phyloP scores from a whole-genome alignment of 2,888 invertebrate species.

The Parnassius smintheus region DNA sequence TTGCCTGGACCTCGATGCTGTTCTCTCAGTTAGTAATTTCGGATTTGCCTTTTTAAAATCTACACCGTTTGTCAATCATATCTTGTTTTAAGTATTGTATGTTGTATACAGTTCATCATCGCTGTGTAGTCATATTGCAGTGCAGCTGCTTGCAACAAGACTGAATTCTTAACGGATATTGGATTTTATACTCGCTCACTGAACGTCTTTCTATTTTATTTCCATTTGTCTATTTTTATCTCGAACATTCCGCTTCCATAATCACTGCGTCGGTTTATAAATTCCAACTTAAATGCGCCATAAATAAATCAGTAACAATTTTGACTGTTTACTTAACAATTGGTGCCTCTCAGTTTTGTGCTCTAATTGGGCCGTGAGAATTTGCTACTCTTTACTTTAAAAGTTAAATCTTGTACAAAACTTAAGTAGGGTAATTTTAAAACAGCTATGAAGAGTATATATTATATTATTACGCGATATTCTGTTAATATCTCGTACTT shows the following conservation, averaged over 20 bases:
- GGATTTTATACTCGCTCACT: constrained; percentile 12
- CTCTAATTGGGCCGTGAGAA: constrained; percentile 13
- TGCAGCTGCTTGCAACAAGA: not conserved
- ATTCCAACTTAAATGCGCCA: constrained; percentile 5
- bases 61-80: too few relatives aligned
- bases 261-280: constrained; percentile 5
- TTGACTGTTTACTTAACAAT: not conserved
- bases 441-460: too few relatives aligned
- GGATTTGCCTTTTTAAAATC: too few relatives aligned
- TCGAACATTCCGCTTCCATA: constrained; percentile 15
- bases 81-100: too few relatives aligned
- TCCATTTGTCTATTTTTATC: constrained; percentile 26
- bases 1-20: too few relatives aligned
- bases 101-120: too few relatives aligned
- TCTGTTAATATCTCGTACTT: too few relatives aligned
- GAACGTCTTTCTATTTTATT: constrained; percentile 27
- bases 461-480: too few relatives aligned
- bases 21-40: too few relatives aligned
- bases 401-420: constrained; percentile 2
- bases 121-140: too few relatives aligned
- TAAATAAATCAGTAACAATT: constrained; percentile 14
- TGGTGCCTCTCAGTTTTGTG: constrained; percentile 9
- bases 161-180: constrained; percentile 13
- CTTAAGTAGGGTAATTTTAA: not conserved
- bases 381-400: constrained; percentile 1